These are phyloP conservation scores for Thunnus maccoyii DNA, from an alignment of 2,113 vertebrate species.

Conservation along the genomic window DNA sequence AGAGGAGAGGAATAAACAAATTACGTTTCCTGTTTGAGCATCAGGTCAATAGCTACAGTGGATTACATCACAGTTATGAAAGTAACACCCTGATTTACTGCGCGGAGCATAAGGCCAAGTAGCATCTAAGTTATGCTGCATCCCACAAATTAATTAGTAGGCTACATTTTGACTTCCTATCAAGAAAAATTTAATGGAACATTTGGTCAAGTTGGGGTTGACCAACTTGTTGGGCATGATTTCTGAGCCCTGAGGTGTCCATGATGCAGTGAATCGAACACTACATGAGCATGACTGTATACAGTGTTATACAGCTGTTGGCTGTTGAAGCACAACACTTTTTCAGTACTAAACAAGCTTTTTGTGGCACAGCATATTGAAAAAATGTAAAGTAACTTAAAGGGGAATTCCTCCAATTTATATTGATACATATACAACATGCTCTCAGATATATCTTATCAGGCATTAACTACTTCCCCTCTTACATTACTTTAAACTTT, in stretches of 20 bases:
- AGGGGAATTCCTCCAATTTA: too few species aligned
- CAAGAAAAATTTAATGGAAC: background rate
- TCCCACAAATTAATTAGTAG: background rate
- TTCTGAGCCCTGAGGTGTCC: too few species aligned
- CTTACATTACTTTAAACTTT: too few species aligned
- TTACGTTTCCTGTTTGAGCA: slow-evolving; percentile 19
- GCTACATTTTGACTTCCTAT: background rate
- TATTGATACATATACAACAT: too few species aligned
- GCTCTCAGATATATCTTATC: too few species aligned
- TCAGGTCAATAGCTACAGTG: slow-evolving; percentile 44
- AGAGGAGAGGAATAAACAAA: slow-evolving; percentile 57
- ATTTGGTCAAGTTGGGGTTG: background rate
- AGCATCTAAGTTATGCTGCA: background rate
- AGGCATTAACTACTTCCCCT: too few species aligned
- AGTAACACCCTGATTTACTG: background rate
- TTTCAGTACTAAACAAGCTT: too few species aligned
- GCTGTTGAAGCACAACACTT: too few species aligned
- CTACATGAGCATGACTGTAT: background rate
- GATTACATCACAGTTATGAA: slow-evolving; percentile 20
- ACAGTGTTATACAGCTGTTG: too few species aligned
- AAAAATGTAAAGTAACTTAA: too few species aligned
- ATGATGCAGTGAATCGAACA: too few species aligned
- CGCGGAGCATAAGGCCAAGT: background rate
- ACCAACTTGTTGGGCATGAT: background rate
- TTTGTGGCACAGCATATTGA: too few species aligned